Base-by-base conservation (phyloP, 2,888 invertebrate genomes). In the Tiphia femorata region DNA sequence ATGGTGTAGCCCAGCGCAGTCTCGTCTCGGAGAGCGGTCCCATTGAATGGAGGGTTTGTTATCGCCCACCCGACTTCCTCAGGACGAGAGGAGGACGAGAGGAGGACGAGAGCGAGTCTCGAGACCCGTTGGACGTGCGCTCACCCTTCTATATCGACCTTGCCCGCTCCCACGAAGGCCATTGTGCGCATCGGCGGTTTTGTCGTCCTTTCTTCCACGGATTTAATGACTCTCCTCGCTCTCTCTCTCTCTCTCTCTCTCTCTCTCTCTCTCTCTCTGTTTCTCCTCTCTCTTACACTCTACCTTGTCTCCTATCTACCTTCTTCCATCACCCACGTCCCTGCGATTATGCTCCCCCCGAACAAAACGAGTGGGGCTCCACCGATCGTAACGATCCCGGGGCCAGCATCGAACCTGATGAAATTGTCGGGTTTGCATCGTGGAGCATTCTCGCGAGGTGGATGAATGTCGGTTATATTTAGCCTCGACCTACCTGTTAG, bases 1-100 rank as follows among this genome's bases (percentile, higher is more conserved):
- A 67, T 67, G 57, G 63, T 57, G 63, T 67, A 50, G n/a, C 63
- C 30, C 35, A 41, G 59, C 33, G n/a, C n/a, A 62, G 38, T 33
- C 57, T 49, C 59, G 30, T 67, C 41, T 49, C 58, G 40, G 46
- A 57, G n/a, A 51, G 49, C 49, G 37, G 10, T 16, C 4, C 41
- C 49, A 56, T 59, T 67, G 50, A 66, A 66, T 67, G 47, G 51
- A 63, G 53, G 67, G 63, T 66, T 66, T 66, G 67, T 66, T 66
- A 66, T 66, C 66, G 59, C 46, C 41, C 59, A 20, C n/a, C 33
- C 25, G 42, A 52, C 44, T 66, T 62, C 50, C 63, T 35, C 49
- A n/a, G 27, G 48, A 58, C 52, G 62, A 62, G 25, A 8, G 8
- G 25, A 8, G 25, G 25, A 25, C 6, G 25, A 8, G 25, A 25